Evolutionary conservation across 2,113 vertebrate genomes (phyloP).

Genomic region (Stomatorhinus ivindoensis): DNA sequence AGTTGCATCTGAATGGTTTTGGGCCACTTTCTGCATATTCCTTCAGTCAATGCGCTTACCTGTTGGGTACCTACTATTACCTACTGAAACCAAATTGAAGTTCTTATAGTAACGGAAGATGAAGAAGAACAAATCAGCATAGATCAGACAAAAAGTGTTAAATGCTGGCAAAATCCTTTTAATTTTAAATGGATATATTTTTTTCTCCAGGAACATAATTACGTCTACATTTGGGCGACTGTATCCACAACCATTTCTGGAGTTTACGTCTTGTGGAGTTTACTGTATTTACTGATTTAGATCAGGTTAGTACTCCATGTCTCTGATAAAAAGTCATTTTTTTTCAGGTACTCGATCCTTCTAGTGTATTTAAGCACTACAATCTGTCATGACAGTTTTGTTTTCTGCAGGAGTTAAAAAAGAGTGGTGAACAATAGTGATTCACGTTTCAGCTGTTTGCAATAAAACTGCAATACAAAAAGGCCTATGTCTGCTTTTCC

Average conservation of each 20-base stretch:
- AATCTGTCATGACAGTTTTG: background rate
- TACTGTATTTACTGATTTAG: background rate
- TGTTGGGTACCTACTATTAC: background rate
- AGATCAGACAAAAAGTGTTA: background rate
- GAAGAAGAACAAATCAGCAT: background rate
- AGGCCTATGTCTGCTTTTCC: background rate
- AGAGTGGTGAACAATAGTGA: background rate
- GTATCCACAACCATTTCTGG: background rate
- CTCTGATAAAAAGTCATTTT: background rate
- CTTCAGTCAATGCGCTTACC: background rate
- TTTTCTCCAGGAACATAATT: background rate
- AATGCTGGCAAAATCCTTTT: background rate
- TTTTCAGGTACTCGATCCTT: background rate
- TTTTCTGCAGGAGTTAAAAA: background rate
- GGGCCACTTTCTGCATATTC: background rate
- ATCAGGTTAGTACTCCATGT: background rate
- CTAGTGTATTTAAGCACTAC: background rate
- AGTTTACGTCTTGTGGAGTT: background rate
- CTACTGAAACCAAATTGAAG: background rate
- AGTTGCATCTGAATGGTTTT: background rate
- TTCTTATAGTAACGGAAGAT: background rate
- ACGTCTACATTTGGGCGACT: background rate
- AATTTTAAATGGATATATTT: background rate
- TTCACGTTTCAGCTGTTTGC: background rate
- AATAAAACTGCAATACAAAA: background rate